Evolutionary conservation across 2,888 invertebrate genomes (phyloP).

Genomic region (Diaperis boleti): DNA sequence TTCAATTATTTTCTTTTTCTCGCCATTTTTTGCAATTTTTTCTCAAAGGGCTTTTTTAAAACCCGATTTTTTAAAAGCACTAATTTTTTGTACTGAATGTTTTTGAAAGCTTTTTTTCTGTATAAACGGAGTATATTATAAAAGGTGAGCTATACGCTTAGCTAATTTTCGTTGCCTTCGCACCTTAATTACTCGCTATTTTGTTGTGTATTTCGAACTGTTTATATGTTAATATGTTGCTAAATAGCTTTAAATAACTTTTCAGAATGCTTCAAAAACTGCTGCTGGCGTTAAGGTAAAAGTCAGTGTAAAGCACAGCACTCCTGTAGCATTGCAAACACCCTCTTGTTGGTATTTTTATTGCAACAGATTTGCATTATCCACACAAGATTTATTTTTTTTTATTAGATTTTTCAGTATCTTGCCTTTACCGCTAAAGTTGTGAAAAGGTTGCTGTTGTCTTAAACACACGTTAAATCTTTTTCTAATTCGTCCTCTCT

Average conservation of each 20-base stretch:
- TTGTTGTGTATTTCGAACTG: conserved; percentile 1
- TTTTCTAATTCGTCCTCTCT: neutral
- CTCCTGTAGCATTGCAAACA: conserved; percentile 11
- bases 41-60: conserved; percentile 32
- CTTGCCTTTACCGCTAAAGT: conserved; percentile 15
- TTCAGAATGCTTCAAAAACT: conserved; percentile 52
- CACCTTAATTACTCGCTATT: conserved; percentile 12
- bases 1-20: conserved; percentile 41
- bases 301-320: conserved; percentile 24
- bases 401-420: conserved; percentile 23
- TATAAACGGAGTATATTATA: conserved; percentile 29
- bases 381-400: conserved; percentile 36
- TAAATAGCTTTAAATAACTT: conserved; percentile 46
- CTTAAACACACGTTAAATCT: neutral
- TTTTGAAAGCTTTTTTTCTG: conserved; percentile 42
- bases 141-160: conserved; percentile 49
- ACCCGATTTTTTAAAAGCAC: conserved; percentile 21
- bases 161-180: conserved; percentile 35
- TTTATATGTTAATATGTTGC: conserved; percentile 20
- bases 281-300: conserved; percentile 52
- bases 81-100: conserved; percentile 30
- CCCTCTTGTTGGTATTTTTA: conserved; percentile 12
- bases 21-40: conserved; percentile 39
- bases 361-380: conserved; percentile 33
- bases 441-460: neutral